Percentiles rank a stretch among this genome's conserved stretches.
These are phyloP conservation scores for Azemiops feae DNA, from an alignment of 2,113 vertebrate genomes.

Conservation along the genomic window DNA sequence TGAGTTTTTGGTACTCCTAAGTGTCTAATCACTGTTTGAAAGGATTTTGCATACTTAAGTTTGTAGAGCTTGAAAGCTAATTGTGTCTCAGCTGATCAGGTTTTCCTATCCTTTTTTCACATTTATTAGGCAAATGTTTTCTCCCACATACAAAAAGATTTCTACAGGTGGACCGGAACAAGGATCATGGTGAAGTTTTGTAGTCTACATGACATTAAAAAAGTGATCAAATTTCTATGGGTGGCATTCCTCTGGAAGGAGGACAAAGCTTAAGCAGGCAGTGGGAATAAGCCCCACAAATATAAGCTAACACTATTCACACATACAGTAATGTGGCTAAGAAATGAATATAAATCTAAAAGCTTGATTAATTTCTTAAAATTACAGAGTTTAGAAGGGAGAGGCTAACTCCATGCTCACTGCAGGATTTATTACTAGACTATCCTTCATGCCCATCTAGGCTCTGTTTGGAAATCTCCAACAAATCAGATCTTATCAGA, in stretches of 20 bases:
- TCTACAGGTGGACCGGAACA: not conserved
- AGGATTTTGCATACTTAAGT: not conserved
- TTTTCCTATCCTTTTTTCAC: not conserved
- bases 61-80: not conserved
- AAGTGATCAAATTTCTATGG: not conserved
- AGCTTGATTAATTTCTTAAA: not conserved
- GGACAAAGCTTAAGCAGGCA: not conserved
- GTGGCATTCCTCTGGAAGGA: not conserved
- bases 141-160: not conserved
- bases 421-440: not conserved
- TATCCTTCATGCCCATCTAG: not conserved
- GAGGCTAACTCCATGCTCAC: not conserved
- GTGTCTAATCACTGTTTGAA: not conserved
- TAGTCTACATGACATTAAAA: not conserved
- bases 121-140: not conserved
- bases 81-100: not conserved
- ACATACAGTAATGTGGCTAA: not conserved
- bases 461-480: not conserved
- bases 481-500: not conserved
- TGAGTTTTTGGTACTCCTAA: not conserved
- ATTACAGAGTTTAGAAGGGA: not conserved
- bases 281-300: not conserved
- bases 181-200: not conserved
- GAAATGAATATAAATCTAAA: not conserved
- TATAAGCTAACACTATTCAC: not conserved